Evolutionary conservation across 64 coral and sea anemone species (phyloP).

Genomic region (Montipora foliosa): DNA sequence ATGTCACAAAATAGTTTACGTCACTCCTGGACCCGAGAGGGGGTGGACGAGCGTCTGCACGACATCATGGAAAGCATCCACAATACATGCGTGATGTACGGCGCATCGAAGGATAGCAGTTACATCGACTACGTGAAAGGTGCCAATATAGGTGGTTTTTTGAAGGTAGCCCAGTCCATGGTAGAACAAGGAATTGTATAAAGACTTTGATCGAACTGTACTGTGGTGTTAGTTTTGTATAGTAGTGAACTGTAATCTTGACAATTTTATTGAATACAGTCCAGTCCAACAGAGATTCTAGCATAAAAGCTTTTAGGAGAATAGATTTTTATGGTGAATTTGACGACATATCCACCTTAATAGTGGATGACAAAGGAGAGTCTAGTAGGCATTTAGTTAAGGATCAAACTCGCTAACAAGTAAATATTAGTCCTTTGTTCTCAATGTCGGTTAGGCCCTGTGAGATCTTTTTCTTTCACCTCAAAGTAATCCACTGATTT

Average conservation of each 20-base stretch:
- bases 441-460: no score
- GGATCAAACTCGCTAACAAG: background rate
- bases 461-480: no score
- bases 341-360: background rate
- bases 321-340: background rate
- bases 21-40: conserved; percentile 86
- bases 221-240: background rate
- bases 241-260: background rate
- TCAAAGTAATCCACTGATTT: background rate
- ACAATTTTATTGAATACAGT: background rate
- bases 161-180: conserved; percentile 92
- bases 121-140: conserved; percentile 90
- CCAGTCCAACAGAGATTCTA: background rate
- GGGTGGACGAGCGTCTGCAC: conserved; percentile 82
- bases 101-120: conserved; percentile 65
- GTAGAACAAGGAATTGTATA: conserved; percentile 94
- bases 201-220: background rate
- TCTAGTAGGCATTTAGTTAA: background rate
- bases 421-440: background rate
- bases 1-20: conserved; percentile 95
- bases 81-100: conserved; percentile 80
- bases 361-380: background rate
- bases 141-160: conserved; percentile 86
- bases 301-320: background rate
- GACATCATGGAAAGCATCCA: conserved; percentile 99